Conservation (phyloP, 2,797 vertebrate genomes). For the Karalla daura region DNA sequence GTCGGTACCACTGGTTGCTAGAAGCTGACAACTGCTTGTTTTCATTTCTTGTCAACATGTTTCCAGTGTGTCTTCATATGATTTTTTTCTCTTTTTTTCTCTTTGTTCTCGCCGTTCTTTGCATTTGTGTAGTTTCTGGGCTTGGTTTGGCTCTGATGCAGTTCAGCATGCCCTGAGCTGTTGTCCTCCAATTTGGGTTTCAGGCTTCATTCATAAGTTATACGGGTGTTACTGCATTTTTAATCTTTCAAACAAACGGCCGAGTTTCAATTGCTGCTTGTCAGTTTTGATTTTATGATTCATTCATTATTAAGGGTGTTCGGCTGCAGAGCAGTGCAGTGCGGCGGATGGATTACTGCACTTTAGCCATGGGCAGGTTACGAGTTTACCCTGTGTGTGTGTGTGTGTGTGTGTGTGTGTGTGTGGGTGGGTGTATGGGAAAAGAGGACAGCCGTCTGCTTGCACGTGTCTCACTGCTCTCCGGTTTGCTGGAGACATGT, state of each 20-base stretch:
- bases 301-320: conserved; percentile 80
- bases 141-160: conserved; percentile 2
- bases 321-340: conserved; percentile 60
- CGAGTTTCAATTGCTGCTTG: conserved; percentile 81
- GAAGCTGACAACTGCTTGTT: background rate
- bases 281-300: conserved; percentile 83
- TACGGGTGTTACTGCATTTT: conserved; percentile 75
- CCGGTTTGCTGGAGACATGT: conserved; percentile 12
- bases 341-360: conserved; percentile 61
- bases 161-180: conserved; percentile 16
- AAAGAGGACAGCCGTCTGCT: background rate
- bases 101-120: conserved; percentile 6
- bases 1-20: background rate
- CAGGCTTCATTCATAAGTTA: conserved; percentile 79
- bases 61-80: background rate
- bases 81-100: conserved; percentile 2
- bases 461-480: conserved; percentile 13
- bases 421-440: conserved; percentile 7
- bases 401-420: conserved; percentile 25
- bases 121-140: background rate
- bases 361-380: conserved; percentile 36
- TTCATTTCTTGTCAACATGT: background rate
- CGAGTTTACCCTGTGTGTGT: conserved; percentile 18
- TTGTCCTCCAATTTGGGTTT: conserved; percentile 44
- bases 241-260: conserved; percentile 78